Evolutionary conservation across 1,140 invertebrate genomes (phyloP), one percentile per base, ranked within the genome.

Genomic region (Macrostomum lignano): DNA sequence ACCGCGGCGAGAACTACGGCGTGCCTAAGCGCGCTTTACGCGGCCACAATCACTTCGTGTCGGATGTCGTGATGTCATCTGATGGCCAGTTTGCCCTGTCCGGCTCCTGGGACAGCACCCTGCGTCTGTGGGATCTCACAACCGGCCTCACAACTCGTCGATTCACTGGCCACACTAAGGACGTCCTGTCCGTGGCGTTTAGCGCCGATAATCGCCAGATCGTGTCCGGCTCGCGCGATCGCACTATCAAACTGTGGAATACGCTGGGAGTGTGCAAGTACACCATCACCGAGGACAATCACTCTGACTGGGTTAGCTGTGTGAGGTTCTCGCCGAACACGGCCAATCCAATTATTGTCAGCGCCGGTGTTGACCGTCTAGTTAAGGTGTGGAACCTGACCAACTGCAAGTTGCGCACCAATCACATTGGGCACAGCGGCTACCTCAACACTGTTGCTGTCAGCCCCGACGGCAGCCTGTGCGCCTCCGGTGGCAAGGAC

Each of bases 371-470:
- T 88, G 91, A 98, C 62, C 74, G 73, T 46, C 70, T 79, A 49
- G 88, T 98, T 22, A 93, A 96, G 69, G 81, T 96, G 35, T 98
- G 91, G 88, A 96, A 94, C 55, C 66, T 98, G 60, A 75, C 84
- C 25, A 96, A 98, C 63, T 98, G 91, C 65, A 76, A 77, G 50
- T 64, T 98, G 46, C 96, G 96, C 66, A 94, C 86, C 50, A 94
- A 94, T 59, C 88, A 96, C 53, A 69, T 72, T 53, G 88, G 86
- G 31, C 91, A 98, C 56, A 72, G 68, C 51, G 88, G 88, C 13
- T 96, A 93, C 58, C 61, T 98, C 47, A 98, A 98, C 62, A 84
- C 79, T 26, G 86, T 96, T 0, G 96, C 91, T 7, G 86, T 98
- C 23, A 94, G 86, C 34, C 91, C 91, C 49, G 91, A 98, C 64